Conservation (phyloP, 2,797 vertebrate genomes). For the Distichodus sexfasciatus region DNA sequence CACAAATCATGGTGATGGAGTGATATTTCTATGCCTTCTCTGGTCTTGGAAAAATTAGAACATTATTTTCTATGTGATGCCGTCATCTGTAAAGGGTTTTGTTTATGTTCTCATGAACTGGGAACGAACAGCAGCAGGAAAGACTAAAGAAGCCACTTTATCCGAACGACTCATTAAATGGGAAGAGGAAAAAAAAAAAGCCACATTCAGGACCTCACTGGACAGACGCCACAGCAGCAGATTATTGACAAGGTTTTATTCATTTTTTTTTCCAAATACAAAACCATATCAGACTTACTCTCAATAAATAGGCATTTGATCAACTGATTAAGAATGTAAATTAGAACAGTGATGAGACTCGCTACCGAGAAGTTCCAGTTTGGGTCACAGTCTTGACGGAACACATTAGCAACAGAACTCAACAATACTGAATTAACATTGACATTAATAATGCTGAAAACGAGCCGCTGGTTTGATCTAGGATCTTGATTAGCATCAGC, state of each 20-base stretch:
- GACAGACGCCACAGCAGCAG: background rate
- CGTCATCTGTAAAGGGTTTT: too few species aligned
- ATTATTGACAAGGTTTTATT: slow-evolving; percentile 35
- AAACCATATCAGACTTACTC: slow-evolving; percentile 38
- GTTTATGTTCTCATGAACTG: too few species aligned
- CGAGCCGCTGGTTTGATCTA: too few species aligned
- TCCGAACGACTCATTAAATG: background rate
- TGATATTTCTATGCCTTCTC: slow-evolving; percentile 14
- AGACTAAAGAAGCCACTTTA: too few species aligned
- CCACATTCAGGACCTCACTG: too few species aligned
- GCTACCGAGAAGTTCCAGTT: slow-evolving; percentile 6
- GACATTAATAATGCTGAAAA: too few species aligned
- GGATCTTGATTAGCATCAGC: too few species aligned
- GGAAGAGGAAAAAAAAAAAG: background rate
- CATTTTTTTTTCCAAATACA: slow-evolving; percentile 46
- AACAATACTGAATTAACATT: background rate
- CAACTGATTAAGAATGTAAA: slow-evolving; percentile 33
- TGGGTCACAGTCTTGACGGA: background rate
- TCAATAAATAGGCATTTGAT: slow-evolving; percentile 51
- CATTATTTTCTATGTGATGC: background rate
- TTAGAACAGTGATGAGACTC: slow-evolving; percentile 5
- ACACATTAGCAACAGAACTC: background rate
- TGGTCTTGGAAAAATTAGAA: background rate
- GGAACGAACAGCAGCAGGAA: too few species aligned
- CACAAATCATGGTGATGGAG: background rate